These are phyloP conservation scores for Anabacerthia variegaticeps DNA, from an alignment of 2,797 vertebrate species.

Conservation along the genomic window DNA sequence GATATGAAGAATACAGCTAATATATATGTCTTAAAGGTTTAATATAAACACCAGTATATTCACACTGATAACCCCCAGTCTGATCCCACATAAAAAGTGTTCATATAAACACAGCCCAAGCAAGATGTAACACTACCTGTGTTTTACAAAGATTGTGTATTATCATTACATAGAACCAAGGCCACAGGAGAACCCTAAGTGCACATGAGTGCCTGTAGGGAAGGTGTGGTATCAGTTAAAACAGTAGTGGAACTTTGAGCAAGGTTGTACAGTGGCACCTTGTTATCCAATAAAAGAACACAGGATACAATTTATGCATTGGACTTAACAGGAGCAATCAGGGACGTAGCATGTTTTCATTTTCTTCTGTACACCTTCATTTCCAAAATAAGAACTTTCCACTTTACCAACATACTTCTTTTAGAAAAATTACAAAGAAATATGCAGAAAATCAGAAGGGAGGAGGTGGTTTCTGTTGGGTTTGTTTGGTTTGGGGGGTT, in stretches of 20 bases:
- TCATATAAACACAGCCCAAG: neutral
- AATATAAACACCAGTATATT: neutral
- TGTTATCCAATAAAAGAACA: neutral
- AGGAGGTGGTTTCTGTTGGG: neutral
- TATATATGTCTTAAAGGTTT: neutral
- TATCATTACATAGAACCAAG: neutral
- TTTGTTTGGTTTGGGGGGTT: neutral
- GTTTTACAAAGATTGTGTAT: neutral
- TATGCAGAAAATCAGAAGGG: neutral
- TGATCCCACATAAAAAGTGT: neutral
- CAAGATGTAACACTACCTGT: neutral
- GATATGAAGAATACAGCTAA: neutral
- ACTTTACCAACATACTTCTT: neutral
- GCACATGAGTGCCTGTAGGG: fast-evolving
- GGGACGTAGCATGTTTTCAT: neutral
- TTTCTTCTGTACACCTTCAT: neutral
- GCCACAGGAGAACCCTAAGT: neutral
- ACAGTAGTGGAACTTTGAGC: neutral
- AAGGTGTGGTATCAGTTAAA: neutral
- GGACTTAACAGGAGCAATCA: neutral
- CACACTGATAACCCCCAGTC: neutral
- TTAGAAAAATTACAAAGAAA: neutral
- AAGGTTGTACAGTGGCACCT: neutral
- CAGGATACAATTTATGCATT: neutral
- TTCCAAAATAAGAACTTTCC: neutral